A percentile compares a stretch with the other conserved stretches of the same genome.
phyloP scores from a whole-genome alignment of 2,888 invertebrate species.

The Agelastica alni region DNA sequence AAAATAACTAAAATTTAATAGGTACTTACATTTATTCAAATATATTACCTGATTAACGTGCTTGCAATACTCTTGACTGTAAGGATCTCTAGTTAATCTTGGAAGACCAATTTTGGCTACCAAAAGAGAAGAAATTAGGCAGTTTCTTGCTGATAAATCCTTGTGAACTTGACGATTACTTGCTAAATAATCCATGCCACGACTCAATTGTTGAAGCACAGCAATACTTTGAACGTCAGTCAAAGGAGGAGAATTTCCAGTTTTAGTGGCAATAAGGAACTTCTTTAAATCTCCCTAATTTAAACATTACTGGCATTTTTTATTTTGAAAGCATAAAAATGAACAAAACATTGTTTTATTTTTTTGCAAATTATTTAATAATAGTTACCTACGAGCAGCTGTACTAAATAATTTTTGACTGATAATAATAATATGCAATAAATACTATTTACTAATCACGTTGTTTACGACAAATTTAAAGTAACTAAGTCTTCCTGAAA shows the following conservation, averaged over 20 bases:
- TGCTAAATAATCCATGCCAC: slow-evolving; percentile 80
- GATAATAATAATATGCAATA: too few species aligned
- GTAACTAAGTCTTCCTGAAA: too few species aligned
- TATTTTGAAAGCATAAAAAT: too few species aligned
- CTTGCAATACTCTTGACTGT: slow-evolving; percentile 88
- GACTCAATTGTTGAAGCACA: slow-evolving; percentile 75
- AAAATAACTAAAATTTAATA: too few species aligned
- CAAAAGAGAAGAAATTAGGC: slow-evolving; percentile 81
- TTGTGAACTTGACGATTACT: slow-evolving; percentile 80
- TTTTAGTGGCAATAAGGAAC: slow-evolving; percentile 74
- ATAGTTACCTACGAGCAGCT: too few species aligned
- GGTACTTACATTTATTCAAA: too few species aligned
- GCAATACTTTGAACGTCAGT: slow-evolving; percentile 69
- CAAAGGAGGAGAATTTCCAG: slow-evolving; percentile 63
- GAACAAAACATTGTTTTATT: too few species aligned
- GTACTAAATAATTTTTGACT: too few species aligned
- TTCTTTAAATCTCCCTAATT: slow-evolving; percentile 88
- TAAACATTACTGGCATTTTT: too few species aligned
- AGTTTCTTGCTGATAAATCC: slow-evolving; percentile 91
- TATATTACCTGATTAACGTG: slow-evolving; percentile 71
- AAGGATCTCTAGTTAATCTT: slow-evolving; percentile 80
- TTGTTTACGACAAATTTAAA: too few species aligned
- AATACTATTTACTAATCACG: too few species aligned
- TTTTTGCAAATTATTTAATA: too few species aligned
- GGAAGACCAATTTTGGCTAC: slow-evolving; percentile 83